Evolutionary conservation across 2,113 vertebrate genomes (phyloP), one percentile per base, ranked within the genome.

Genomic region (Neogale vison): DNA sequence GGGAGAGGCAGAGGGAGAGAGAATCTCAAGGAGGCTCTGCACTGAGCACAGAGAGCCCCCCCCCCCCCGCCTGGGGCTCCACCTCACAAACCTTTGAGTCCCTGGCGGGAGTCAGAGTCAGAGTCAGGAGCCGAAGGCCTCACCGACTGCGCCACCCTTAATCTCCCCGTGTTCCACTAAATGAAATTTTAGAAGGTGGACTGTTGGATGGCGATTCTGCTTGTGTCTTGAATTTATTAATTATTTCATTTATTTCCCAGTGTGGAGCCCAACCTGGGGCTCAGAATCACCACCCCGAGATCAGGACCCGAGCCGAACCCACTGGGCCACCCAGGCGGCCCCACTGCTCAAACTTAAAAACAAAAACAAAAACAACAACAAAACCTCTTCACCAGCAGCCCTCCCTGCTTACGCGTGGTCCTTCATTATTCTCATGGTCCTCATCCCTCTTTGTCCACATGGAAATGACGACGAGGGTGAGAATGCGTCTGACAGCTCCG

Each of bases 31-130:
- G 34, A 20, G 67, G 10, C 4, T 52, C 17, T 69, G 34, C 67
- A 31, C 1, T 69, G 34, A n/a, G 17, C 4, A 1, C 34, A 20
- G 31, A 67, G 31, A 67, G 14, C 50, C 50, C 50, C 47, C 14
- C 14, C 50, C 1, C 50, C 50, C 3, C 4, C 2, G 6, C 2
- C 3, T 0, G 15, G 67, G 67, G 7, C 34, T n/a, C 17, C 34
- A n/a, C 20, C 65, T 69, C 34, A 36, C 34, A 69, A 36, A 69
- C 67, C 8, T 69, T 18, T 18, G 67, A 69, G 18, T 36, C 67
- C 18, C 17, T 36, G 65, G 34, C 15, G n/a, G n/a, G n/a, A n/a
- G n/a, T n/a, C 34, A 0, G 65, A 69, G 65, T 67, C 31, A 8
- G 34, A n/a, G 7, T 69, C 65, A 69, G 18, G 65, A n/a, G 34